phyloP scores from a whole-genome alignment of 2,888 invertebrate genomes.

The Ophion obscuratus region DNA sequence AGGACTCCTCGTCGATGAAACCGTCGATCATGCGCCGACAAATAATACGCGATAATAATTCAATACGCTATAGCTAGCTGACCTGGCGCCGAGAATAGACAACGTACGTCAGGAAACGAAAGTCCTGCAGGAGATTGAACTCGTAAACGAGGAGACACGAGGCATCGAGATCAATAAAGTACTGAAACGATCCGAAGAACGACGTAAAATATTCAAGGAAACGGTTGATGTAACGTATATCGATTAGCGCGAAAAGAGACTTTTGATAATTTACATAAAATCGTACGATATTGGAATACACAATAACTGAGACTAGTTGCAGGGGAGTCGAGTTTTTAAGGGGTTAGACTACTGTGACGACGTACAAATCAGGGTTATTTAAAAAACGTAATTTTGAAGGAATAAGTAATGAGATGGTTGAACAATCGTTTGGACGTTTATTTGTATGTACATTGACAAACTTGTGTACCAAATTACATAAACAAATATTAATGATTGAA shows the following conservation, averaged over 20 bases:
- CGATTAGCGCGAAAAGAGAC: slow-evolving; percentile 15
- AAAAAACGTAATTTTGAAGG: too few relatives aligned
- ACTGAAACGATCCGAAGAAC: slow-evolving; percentile 58
- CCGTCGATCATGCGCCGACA: background rate
- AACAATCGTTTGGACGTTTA: too few relatives aligned
- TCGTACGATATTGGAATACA: background rate
- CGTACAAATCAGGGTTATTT: too few relatives aligned
- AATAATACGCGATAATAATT: background rate
- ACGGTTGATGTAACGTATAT: slow-evolving; percentile 65
- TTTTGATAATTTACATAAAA: slow-evolving; percentile 10
- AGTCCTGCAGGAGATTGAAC: slow-evolving; percentile 58
- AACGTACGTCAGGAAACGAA: slow-evolving; percentile 57
- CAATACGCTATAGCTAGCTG: slow-evolving; percentile 35
- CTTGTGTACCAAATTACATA: too few relatives aligned
- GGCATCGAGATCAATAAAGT: slow-evolving; percentile 33
- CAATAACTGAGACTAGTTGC: background rate
- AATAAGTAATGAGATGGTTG: too few relatives aligned
- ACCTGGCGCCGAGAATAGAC: slow-evolving; percentile 60
- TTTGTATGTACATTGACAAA: too few relatives aligned
- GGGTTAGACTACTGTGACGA: too few relatives aligned
- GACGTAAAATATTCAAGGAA: slow-evolving; percentile 55
- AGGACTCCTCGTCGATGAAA: background rate
- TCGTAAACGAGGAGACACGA: slow-evolving; percentile 48
- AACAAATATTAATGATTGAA: too few relatives aligned
- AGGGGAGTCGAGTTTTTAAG: background rate